Percentiles rank a stretch among this genome's conserved stretches.
Evolutionary conservation across 2,113 vertebrate genomes (phyloP).

Genomic region (Xenotilapia caudafasciata): DNA sequence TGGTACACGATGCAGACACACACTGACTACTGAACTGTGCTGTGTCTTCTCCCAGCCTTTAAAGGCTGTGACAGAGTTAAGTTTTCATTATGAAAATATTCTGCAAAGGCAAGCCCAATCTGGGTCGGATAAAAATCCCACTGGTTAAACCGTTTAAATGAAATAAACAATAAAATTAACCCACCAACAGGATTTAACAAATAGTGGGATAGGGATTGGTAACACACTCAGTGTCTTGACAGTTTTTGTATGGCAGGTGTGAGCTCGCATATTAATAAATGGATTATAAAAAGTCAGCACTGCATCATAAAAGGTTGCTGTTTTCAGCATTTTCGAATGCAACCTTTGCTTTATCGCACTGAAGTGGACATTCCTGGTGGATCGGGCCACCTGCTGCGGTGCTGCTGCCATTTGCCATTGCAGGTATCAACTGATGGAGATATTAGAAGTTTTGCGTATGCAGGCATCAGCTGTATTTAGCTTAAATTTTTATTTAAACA

Average conservation of each 20-base stretch:
- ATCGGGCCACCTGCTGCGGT: fast-evolving
- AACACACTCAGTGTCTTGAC: background rate
- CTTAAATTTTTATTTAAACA: background rate
- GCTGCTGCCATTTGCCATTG: background rate
- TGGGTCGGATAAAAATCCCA: fast-evolving
- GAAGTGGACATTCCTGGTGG: background rate
- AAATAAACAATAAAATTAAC: background rate
- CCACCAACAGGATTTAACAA: fast-evolving
- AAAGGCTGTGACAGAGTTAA: background rate
- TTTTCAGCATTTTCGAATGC: background rate
- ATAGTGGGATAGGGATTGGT: background rate
- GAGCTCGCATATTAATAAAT: background rate
- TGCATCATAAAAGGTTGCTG: background rate
- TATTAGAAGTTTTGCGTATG: background rate
- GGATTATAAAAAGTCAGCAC: background rate
- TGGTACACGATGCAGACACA: conserved; percentile 52
- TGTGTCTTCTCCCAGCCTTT: background rate
- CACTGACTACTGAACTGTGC: background rate
- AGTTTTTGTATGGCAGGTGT: background rate
- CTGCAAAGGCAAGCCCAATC: background rate
- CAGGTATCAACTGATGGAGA: background rate
- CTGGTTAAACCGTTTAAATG: background rate
- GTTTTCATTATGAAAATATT: background rate
- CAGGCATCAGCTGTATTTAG: background rate
- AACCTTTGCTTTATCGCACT: background rate